phyloP scores from a whole-genome alignment of 2,113 vertebrate species.

The Taxidea taxus region DNA sequence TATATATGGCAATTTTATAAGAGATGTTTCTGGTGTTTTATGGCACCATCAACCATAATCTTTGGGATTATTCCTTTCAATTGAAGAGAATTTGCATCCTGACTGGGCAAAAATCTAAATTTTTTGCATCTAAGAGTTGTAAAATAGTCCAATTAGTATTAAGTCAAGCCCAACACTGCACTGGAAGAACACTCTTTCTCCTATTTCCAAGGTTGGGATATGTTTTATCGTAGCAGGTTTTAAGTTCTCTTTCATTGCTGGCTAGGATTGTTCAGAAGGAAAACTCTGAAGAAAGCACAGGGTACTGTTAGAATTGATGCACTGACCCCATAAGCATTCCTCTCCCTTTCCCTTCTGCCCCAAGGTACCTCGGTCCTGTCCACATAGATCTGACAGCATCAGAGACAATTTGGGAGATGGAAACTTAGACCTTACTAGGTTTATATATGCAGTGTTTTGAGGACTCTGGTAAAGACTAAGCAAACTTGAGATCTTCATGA shows the following conservation, averaged over 20 bases:
- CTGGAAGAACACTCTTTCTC: background rate
- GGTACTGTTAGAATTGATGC: background rate
- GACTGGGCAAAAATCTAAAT: background rate
- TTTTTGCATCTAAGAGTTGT: background rate
- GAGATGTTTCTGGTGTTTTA: background rate
- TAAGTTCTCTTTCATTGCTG: background rate
- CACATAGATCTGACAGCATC: background rate
- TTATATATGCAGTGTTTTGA: background rate
- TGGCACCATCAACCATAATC: background rate
- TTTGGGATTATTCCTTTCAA: background rate
- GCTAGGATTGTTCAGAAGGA: background rate
- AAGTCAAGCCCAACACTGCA: background rate
- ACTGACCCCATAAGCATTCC: background rate
- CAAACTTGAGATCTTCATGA: background rate
- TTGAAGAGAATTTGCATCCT: background rate
- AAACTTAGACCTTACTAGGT: background rate
- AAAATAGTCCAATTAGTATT: background rate
- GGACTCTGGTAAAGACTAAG: background rate
- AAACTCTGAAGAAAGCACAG: background rate
- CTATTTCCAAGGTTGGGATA: background rate
- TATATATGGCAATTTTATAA: background rate
- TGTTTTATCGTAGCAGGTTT: background rate
- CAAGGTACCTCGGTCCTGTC: background rate
- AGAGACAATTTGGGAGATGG: background rate
- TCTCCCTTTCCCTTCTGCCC: background rate